Evolutionary conservation across 2,888 invertebrate genomes (phyloP), one percentile per base, ranked within the genome.

Genomic region (Heliconius cydno): DNA sequence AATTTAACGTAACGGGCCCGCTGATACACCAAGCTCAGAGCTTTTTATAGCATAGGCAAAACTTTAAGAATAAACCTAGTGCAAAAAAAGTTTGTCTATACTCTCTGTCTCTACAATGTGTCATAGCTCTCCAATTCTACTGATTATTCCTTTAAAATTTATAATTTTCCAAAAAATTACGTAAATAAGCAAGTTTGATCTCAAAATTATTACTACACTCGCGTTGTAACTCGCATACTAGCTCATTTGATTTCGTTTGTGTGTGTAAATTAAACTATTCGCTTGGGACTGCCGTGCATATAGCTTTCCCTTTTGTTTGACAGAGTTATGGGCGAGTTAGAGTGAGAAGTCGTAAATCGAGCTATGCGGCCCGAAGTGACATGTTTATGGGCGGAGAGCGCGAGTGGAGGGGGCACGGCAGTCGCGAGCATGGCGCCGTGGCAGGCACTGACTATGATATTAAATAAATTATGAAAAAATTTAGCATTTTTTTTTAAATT

Each of bases 221-320:
- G 82, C 80, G 79, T 83, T 86, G 86, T 87, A 88, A 91, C 90
- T 90, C 89, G 92, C 93, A 94, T 92, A 94, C 94, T 92, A 94
- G 91, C 93, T 94, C 94, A 93, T 92, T 91, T 91, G 84, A 86
- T 87, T 90, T 87, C 89, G 87, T 88, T 86, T 92, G 94, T 94
- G 95, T 95, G 94, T 90, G 94, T 94, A 93, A 94, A 93, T 94
- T 94, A 92, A 94, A 94, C 93, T 93, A 94, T 94, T 92, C 94
- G 92, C 94, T 91, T 90, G 94, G 94, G 94, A 94, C 93, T 94
- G 94, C 92, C 94, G 94, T 93, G 89, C 88, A 92, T 94, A 95
- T 94, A 94, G 94, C 95, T 95, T 94, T 95, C 95, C 94, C 94
- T 95, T 94, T 95, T 95, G 94, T 95, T 94, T 88, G 90, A 86